A percentile compares a stretch with the other conserved stretches of the same genome.
Evolutionary conservation across 2,797 vertebrate genomes (phyloP).

Genomic region (Sphaeramia orbicularis): DNA sequence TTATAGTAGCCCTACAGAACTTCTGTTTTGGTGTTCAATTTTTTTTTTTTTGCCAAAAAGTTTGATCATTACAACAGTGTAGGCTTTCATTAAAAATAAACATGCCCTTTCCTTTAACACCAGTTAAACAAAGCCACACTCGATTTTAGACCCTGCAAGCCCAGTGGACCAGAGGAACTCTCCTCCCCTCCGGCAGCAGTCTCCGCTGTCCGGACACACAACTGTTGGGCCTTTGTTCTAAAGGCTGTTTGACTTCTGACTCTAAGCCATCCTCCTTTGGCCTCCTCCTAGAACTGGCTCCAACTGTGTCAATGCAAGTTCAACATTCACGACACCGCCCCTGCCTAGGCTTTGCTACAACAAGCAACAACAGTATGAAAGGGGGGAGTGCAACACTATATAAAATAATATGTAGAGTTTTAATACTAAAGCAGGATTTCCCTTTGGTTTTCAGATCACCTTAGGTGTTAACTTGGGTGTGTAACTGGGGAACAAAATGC

Average conservation of each 20-base stretch:
- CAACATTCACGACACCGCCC: neutral
- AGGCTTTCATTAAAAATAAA: neutral
- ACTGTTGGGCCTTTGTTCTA: neutral
- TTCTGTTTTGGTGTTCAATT: neutral
- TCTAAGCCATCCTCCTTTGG: neutral
- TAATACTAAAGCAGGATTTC: too few relatives aligned
- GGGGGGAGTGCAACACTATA: too few relatives aligned
- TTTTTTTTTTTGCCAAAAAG: neutral
- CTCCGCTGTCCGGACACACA: constrained; percentile 18
- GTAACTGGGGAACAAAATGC: too few relatives aligned
- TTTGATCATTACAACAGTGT: neutral
- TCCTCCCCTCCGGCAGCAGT: constrained; percentile 12
- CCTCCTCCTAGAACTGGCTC: constrained; percentile 20
- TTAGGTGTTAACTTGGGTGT: too few relatives aligned
- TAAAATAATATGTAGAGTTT: too few relatives aligned
- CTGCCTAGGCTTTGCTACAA: neutral
- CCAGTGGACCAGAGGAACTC: neutral
- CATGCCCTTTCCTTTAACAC: neutral
- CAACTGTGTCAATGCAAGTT: constrained; percentile 6
- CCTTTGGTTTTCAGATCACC: too few relatives aligned
- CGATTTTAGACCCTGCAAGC: neutral
- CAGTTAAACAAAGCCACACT: neutral
- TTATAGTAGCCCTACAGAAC: too few relatives aligned
- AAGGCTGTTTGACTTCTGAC: constrained; percentile 11
- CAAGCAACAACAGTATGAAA: neutral